Evolutionary conservation across 2,888 invertebrate genomes (phyloP).

Genomic region (Cylloceria caligata): DNA sequence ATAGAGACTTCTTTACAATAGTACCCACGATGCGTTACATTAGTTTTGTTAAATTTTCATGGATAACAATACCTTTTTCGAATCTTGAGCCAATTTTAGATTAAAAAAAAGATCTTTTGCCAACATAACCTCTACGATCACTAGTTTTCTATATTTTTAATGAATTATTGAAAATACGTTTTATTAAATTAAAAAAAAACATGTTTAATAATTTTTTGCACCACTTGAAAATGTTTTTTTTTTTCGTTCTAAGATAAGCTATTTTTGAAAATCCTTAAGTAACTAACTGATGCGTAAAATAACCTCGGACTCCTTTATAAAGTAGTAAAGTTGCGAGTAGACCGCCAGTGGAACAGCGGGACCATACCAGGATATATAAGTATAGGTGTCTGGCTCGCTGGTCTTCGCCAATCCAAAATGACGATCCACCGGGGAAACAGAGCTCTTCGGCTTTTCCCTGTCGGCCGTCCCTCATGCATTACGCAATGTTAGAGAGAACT

Average conservation of each 20-base stretch:
- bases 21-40: too few species aligned
- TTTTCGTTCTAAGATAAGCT: too few species aligned
- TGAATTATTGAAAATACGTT: too few species aligned
- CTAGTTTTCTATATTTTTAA: too few species aligned
- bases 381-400: slow-evolving; percentile 40
- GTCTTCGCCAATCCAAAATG: slow-evolving; percentile 65
- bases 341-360: background rate
- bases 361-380: slow-evolving; percentile 8
- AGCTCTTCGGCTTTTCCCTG: slow-evolving; percentile 62
- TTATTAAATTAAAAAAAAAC: too few species aligned
- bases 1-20: too few species aligned
- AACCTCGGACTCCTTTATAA: background rate
- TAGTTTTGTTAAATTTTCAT: too few species aligned
- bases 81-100: too few species aligned
- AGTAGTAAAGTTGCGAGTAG: slow-evolving; percentile 17
- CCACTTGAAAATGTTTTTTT: background rate
- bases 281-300: background rate
- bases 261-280: background rate
- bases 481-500: slow-evolving; percentile 66
- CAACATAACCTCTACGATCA: too few species aligned
- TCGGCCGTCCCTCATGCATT: slow-evolving; percentile 70
- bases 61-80: too few species aligned
- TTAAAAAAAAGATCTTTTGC: too few species aligned
- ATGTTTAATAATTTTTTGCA: too few species aligned
- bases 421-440: slow-evolving; percentile 68